Conservation (phyloP, 2,888 invertebrate genomes). For the Drosophila formosana region DNA sequence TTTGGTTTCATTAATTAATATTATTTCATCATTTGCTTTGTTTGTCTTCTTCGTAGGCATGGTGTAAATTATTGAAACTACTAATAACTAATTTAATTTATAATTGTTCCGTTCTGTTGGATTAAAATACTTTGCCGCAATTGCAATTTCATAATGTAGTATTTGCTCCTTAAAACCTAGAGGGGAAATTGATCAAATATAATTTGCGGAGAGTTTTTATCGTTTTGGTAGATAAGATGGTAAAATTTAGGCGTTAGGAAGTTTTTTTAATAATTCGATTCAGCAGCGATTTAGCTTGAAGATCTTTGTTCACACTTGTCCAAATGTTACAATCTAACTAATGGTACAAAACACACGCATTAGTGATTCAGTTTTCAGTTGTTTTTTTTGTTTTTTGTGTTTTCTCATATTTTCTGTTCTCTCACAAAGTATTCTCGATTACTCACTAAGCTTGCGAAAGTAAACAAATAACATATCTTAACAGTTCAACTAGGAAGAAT, state of each 20-base stretch:
- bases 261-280: constrained; percentile 58
- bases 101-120: constrained; percentile 65
- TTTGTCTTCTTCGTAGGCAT: constrained; percentile 42
- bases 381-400: not conserved
- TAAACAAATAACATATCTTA: constrained; percentile 61
- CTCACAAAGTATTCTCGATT: constrained; percentile 35
- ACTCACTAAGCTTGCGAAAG: constrained; percentile 56
- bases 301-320: constrained; percentile 73
- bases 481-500: constrained; percentile 72
- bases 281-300: constrained; percentile 62
- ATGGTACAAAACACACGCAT: constrained; percentile 50
- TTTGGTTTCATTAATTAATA: constrained; percentile 54
- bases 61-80: constrained; percentile 79
- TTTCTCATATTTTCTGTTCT: not conserved
- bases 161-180: constrained; percentile 44
- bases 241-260: constrained; percentile 49
- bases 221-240: constrained; percentile 29
- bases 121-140: constrained; percentile 57
- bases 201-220: constrained; percentile 37
- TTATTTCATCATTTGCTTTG: constrained; percentile 19
- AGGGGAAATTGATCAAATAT: constrained; percentile 43
- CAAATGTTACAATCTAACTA: constrained; percentile 59
- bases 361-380: constrained; percentile 40
- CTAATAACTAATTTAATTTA: constrained; percentile 68
- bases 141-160: constrained; percentile 37